Evolutionary conservation across 2,888 invertebrate species (phyloP).

Genomic region (Pterostichus niger): DNA sequence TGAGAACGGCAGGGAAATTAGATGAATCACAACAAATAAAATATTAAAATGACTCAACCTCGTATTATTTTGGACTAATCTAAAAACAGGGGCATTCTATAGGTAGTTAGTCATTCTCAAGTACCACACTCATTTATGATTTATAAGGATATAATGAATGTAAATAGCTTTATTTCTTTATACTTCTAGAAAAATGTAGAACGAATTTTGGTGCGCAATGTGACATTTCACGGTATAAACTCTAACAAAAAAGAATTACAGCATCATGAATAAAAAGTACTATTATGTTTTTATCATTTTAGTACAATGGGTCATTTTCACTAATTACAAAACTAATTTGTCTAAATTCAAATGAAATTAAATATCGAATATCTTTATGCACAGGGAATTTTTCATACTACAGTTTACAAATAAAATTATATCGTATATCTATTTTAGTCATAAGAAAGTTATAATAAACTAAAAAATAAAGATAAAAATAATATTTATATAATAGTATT

Average conservation of each 20-base stretch:
- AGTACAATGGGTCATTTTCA: too few species aligned
- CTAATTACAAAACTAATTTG: too few species aligned
- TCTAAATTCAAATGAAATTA: too few species aligned
- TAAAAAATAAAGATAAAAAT: too few species aligned
- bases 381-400: too few species aligned
- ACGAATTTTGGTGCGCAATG: neutral
- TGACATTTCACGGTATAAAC: neutral
- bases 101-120: conserved; percentile 10
- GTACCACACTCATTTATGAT: conserved; percentile 15
- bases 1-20: conserved; percentile 22
- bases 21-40: conserved; percentile 43
- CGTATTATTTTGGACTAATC: conserved; percentile 5
- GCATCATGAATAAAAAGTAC: too few species aligned
- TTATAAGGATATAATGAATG: conserved; percentile 11
- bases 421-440: too few species aligned
- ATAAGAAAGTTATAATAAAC: too few species aligned
- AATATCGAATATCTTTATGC: too few species aligned
- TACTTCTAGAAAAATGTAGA: neutral
- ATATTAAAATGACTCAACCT: conserved; percentile 39
- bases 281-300: too few species aligned
- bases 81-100: conserved; percentile 7
- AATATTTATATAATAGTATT: too few species aligned
- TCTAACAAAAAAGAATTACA: neutral
- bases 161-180: conserved; percentile 19
- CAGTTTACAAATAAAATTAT: too few species aligned